Evolutionary conservation across 2,888 invertebrate genomes (phyloP).

Genomic region (Vanessa cardui): DNA sequence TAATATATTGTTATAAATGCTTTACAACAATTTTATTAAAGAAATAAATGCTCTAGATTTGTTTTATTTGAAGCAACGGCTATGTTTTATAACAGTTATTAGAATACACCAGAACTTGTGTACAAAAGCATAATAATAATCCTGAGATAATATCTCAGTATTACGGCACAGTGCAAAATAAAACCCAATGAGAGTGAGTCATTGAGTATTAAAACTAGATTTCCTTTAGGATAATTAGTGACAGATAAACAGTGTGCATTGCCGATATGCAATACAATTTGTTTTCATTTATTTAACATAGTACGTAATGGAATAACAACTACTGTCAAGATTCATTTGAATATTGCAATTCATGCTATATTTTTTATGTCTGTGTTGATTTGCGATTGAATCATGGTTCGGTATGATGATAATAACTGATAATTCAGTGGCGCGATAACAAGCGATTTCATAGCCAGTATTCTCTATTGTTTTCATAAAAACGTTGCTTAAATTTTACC

Average conservation of each 20-base stretch:
- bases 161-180: no score
- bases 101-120: no score
- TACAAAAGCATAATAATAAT: no score
- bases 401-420: constrained; percentile 3
- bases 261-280: neutral
- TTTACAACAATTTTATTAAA: constrained; percentile 3
- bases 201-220: neutral
- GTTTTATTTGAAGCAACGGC: neutral
- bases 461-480: neutral
- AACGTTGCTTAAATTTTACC: neutral
- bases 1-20: constrained; percentile 1
- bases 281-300: neutral
- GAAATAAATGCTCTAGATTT: constrained; percentile 1
- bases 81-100: neutral
- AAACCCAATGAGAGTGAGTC: neutral
- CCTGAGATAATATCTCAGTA: no score
- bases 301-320: neutral
- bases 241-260: neutral
- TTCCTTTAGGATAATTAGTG: neutral
- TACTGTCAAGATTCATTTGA: neutral
- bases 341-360: neutral
- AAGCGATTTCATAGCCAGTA: constrained; percentile 1
- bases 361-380: neutral
- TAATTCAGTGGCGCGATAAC: constrained; percentile 1
- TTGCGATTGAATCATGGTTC: constrained; percentile 11